These are phyloP conservation scores for Mesoligia furuncula DNA, from an alignment of 2,888 invertebrate species.

Conservation along the genomic window DNA sequence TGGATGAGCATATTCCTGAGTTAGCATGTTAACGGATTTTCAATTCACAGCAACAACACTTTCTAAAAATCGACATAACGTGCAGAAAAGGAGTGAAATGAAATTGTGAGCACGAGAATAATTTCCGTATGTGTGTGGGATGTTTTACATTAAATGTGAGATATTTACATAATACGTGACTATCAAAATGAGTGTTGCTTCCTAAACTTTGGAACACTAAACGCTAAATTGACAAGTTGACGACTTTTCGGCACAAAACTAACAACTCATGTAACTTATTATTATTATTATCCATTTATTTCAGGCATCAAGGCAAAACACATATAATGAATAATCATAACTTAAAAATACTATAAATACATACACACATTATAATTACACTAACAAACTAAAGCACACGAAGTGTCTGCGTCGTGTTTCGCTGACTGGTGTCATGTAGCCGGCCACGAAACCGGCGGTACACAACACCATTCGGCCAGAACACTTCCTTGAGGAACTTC, in stretches of 20 bases:
- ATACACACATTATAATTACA: too few relatives aligned
- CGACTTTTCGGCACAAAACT: not conserved
- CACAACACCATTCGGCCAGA: too few relatives aligned
- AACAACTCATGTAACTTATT: not conserved
- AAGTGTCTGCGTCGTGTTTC: too few relatives aligned
- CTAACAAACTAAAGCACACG: too few relatives aligned
- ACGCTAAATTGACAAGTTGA: conserved; percentile 5
- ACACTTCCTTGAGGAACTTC: too few relatives aligned
- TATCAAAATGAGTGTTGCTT: conserved; percentile 23
- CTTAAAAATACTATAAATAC: too few relatives aligned
- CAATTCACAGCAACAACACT: conserved; percentile 14
- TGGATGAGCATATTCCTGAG: conserved; percentile 40
- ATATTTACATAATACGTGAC: conserved; percentile 51
- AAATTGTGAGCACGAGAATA: conserved; percentile 32
- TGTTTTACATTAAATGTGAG: conserved; percentile 47
- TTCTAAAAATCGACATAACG: conserved; percentile 31
- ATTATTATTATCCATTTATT: too few relatives aligned
- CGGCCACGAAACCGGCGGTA: too few relatives aligned
- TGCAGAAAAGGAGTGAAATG: conserved; percentile 15
- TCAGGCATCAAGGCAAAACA: too few relatives aligned
- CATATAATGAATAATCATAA: too few relatives aligned
- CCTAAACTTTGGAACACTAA: conserved; percentile 32
- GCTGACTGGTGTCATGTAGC: too few relatives aligned
- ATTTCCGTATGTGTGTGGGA: conserved; percentile 28
- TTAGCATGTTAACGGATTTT: conserved; percentile 27